These are phyloP conservation scores for Mesopsocus fuscifrons DNA, from an alignment of 2,888 invertebrate species.

Conservation along the genomic window DNA sequence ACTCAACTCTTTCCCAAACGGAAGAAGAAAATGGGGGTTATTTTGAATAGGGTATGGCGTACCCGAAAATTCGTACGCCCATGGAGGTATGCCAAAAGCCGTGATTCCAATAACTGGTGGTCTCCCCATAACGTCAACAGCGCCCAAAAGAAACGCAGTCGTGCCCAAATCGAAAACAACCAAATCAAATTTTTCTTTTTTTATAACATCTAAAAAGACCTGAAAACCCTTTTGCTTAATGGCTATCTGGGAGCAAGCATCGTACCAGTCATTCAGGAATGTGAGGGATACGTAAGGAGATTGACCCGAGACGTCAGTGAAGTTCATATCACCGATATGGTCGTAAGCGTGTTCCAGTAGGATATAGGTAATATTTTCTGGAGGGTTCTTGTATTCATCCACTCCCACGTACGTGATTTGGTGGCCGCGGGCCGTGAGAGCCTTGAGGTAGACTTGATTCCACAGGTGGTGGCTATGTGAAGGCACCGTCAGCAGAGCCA, in stretches of 20 bases:
- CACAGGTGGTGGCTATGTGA: constrained; percentile 7
- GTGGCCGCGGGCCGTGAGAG: neutral
- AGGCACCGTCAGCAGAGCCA: constrained; percentile 1
- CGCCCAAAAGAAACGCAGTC: constrained; percentile 8
- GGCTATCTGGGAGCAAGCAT: neutral
- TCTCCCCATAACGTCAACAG: constrained; percentile 10
- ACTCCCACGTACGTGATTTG: neutral
- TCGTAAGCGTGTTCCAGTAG: neutral
- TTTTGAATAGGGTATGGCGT: constrained; percentile 11
- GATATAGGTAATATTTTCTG: neutral
- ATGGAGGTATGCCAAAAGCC: constrained; percentile 12
- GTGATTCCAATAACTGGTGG: constrained; percentile 14
- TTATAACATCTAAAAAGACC: neutral
- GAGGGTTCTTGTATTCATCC: neutral
- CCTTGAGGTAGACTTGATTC: constrained; percentile 1
- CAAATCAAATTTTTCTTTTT: constrained; percentile 5
- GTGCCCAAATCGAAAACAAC: neutral
- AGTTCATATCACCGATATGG: neutral
- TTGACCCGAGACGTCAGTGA: neutral
- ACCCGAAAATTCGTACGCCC: constrained; percentile 10
- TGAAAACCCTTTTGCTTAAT: neutral
- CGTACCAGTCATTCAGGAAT: neutral
- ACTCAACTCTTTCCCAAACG: neutral
- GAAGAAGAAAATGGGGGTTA: constrained; percentile 4
- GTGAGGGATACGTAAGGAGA: neutral